These are phyloP conservation scores for Cricetomys ansorgei DNA, from an alignment of 2,113 vertebrate genomes.

Conservation along the genomic window DNA sequence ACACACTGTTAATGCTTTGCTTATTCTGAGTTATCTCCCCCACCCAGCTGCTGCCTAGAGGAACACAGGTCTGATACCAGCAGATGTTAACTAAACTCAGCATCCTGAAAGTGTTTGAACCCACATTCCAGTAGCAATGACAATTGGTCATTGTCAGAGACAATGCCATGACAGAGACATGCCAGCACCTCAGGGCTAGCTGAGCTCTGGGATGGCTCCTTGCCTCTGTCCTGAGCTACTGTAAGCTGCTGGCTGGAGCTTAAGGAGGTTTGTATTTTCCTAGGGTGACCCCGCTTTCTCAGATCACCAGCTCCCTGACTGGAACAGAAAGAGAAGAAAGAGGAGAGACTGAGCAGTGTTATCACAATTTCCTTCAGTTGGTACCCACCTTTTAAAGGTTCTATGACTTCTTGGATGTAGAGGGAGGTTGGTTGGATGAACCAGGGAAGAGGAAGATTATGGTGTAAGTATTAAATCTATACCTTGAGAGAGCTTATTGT, in stretches of 20 bases:
- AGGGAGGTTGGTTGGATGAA: neutral
- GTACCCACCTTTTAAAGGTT: neutral
- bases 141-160: rapidly evolving
- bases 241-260: neutral
- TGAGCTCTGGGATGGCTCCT: neutral
- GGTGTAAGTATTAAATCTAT: neutral
- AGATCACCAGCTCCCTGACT: neutral
- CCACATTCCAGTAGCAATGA: neutral
- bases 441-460: neutral
- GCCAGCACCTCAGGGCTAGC: neutral
- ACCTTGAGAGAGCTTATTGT: neutral
- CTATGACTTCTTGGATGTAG: neutral
- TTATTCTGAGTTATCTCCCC: neutral
- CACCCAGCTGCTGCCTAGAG: neutral
- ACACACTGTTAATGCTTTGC: neutral
- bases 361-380: neutral
- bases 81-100: neutral
- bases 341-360: neutral
- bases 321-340: neutral
- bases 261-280: neutral
- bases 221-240: neutral
- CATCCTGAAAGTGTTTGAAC: neutral
- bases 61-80: neutral
- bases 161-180: neutral
- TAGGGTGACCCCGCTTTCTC: neutral